These are phyloP conservation scores for Cervus canadensis DNA, from an alignment of 2,113 vertebrate genomes.

Conservation along the genomic window DNA sequence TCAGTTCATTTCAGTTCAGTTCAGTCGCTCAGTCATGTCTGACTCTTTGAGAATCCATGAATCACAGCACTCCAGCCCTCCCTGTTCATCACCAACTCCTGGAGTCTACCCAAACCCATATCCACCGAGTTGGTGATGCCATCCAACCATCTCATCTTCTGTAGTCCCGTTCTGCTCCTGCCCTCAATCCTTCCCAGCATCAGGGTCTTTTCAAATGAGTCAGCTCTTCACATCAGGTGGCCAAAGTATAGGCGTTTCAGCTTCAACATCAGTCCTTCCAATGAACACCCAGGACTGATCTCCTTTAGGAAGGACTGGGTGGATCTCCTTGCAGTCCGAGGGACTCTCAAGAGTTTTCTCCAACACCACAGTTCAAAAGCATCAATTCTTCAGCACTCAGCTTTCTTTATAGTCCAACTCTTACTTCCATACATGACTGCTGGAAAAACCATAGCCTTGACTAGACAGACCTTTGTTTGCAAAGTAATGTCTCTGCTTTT, in stretches of 20 bases:
- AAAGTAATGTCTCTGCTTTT: neutral
- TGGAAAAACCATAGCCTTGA: neutral
- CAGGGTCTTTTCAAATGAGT: neutral
- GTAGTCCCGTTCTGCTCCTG: accelerated
- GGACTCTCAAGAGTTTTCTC: neutral
- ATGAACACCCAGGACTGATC: neutral
- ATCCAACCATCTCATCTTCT: neutral
- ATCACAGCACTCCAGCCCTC: accelerated
- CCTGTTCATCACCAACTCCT: neutral
- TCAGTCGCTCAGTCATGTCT: accelerated
- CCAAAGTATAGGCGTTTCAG: neutral
- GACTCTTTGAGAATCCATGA: neutral
- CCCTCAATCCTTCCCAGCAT: neutral
- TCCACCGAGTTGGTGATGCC: neutral
- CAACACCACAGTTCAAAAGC: neutral
- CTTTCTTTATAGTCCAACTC: neutral
- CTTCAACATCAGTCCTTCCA: neutral
- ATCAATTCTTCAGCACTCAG: accelerated
- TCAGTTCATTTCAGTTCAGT: neutral
- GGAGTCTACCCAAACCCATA: neutral
- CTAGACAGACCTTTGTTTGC: neutral
- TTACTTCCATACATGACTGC: neutral
- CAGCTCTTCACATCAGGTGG: accelerated
- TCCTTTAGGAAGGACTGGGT: neutral
- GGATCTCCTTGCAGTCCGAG: neutral